Evolutionary conservation across 2,113 vertebrate species (phyloP).

Genomic region (Ptilonorhynchus violaceus): DNA sequence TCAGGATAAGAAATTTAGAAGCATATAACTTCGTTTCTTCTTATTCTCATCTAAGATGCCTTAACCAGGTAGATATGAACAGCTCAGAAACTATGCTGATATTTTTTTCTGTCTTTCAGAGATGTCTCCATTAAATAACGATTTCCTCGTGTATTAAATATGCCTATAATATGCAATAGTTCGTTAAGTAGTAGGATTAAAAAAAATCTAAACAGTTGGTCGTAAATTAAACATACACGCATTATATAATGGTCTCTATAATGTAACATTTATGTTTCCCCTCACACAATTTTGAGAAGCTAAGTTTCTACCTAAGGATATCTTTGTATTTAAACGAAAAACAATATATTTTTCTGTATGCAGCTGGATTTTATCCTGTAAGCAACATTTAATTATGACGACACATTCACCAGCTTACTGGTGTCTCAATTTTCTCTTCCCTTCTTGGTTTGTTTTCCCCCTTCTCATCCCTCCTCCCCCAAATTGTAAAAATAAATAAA

Average conservation of each 20-base stretch:
- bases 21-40: background rate
- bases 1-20: background rate
- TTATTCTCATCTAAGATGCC: background rate
- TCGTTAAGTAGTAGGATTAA: background rate
- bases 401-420: background rate
- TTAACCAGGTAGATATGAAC: background rate
- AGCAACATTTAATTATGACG: background rate
- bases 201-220: background rate
- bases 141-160: background rate
- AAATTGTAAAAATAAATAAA: constrained; percentile 37
- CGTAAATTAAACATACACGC: background rate
- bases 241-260: background rate
- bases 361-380: background rate
- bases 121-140: background rate
- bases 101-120: background rate
- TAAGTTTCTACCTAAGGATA: background rate
- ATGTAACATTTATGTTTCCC: background rate
- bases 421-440: background rate
- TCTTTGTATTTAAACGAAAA: background rate
- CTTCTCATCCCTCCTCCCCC: background rate
- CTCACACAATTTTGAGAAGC: background rate
- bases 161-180: background rate
- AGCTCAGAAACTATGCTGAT: background rate
- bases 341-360: background rate
- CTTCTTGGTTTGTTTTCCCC: background rate